Evolutionary conservation across 2,113 vertebrate genomes (phyloP), one percentile per base, ranked within the genome.

Genomic region (Periophthalmus modestus): DNA sequence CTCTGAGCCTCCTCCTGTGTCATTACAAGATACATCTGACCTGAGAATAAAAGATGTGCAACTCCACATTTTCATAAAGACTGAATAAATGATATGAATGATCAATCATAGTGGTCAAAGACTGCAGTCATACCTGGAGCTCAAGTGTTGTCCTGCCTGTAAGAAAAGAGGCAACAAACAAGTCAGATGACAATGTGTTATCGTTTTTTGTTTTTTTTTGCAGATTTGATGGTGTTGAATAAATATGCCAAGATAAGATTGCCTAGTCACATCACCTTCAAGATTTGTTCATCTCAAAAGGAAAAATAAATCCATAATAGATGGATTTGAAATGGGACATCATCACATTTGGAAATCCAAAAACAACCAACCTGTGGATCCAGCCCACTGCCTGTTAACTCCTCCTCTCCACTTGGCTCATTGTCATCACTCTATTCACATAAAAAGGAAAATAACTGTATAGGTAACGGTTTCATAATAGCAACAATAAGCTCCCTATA

Each of bases 371-470:
- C 93, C 90, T 90, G 91, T 86, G 87, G 86, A 88, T 90, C 91
- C 86, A 77, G 83, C 82, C 89, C 91, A 69, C 92, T 87, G 77
- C 80, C 85, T 70, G 84, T 81, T 59, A 75, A 85, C 82, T 92
- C 93, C 34, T 94, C 92, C 79, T 93, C 92, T 81, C 85, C 93
- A 58, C 87, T 90, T 16, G 91, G 92, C 15, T 94, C 90, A 16
- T 92, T 91, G 79, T 94, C 93, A 68, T 94, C 92, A 69, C 82
- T 84, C 94, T 94, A 80, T 11, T 74, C n/a, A 76, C 3, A 55
- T 9, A n/a, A 4, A 54, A 67, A 79, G 74, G 21, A 4, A 78
- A 36, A 80, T 39, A 0, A n/a, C n/a, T 12, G 54, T 73, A 19
- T 75, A 52, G 66, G 50, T 1, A 81, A 62, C 4, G 19, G 0